A percentile compares a stretch with the other conserved stretches of the same genome.
Conservation (phyloP, 2,113 vertebrate genomes). For the Grus americana region DNA sequence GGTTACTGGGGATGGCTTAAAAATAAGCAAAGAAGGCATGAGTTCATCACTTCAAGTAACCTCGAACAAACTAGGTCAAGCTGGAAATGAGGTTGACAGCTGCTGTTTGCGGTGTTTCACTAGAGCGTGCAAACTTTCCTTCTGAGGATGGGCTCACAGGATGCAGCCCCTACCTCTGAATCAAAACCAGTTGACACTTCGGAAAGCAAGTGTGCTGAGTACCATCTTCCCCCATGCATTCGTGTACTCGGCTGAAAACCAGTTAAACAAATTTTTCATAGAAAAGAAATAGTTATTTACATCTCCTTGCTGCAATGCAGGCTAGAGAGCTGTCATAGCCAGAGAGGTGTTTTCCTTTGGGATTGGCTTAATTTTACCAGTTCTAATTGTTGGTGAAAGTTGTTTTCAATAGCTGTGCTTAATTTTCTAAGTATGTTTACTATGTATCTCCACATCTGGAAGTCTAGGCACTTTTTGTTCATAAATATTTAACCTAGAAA, state of each 20-base stretch:
- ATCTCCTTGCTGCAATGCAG: background rate
- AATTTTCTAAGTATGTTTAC: background rate
- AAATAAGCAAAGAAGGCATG: background rate
- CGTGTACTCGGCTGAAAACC: background rate
- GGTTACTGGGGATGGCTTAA: background rate
- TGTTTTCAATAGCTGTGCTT: background rate
- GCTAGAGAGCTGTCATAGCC: background rate
- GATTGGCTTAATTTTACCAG: background rate
- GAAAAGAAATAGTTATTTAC: background rate
- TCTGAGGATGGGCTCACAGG: background rate
- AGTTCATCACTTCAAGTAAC: background rate
- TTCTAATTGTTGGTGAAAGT: background rate
- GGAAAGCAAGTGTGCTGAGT: background rate
- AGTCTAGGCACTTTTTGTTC: background rate
- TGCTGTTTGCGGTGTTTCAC: background rate
- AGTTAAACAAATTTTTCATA: background rate
- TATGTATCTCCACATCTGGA: background rate
- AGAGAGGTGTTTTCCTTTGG: background rate
- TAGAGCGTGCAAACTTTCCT: fast-evolving
- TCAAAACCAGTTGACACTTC: fast-evolving
- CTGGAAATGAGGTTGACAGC: background rate
- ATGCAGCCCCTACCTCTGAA: background rate
- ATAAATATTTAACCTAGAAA: background rate
- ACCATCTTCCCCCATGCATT: background rate
- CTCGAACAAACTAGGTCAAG: background rate